These are phyloP conservation scores for Peucedramus taeniatus DNA, from an alignment of 2,113 vertebrate species.

Conservation along the genomic window DNA sequence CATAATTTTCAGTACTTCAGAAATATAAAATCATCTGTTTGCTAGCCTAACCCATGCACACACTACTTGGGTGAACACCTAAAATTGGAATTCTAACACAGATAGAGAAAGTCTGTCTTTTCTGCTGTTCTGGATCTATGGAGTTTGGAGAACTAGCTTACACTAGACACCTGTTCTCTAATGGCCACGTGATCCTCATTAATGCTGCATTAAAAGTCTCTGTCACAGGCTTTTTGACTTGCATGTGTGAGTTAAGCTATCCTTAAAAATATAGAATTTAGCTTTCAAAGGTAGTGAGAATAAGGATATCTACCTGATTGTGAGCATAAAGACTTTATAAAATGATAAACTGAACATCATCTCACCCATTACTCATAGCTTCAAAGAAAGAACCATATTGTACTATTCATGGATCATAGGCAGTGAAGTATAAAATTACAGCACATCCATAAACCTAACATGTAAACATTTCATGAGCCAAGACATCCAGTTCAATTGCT, in stretches of 20 bases:
- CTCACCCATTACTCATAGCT: background rate
- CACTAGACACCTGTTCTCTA: background rate
- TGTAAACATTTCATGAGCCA: background rate
- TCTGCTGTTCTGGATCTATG: background rate
- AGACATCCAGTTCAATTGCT: background rate
- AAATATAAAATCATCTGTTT: background rate
- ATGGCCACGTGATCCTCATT: fast-evolving
- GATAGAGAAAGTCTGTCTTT: background rate
- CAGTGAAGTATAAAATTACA: background rate
- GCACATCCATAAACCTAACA: background rate
- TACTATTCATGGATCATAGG: background rate
- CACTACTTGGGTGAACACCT: background rate
- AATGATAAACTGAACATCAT: background rate
- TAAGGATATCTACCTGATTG: background rate
- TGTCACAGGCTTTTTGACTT: background rate
- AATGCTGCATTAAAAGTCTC: background rate
- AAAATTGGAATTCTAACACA: background rate
- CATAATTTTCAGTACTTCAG: background rate
- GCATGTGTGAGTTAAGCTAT: background rate
- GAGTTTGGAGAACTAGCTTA: background rate
- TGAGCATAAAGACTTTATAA: background rate
- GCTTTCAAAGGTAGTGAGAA: background rate
- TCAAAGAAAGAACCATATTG: background rate
- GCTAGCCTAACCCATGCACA: background rate
- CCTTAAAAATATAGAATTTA: background rate